Evolutionary conservation across 2,113 vertebrate genomes (phyloP), one percentile per base, ranked within the genome.

Genomic region (Cynocephalus volans): DNA sequence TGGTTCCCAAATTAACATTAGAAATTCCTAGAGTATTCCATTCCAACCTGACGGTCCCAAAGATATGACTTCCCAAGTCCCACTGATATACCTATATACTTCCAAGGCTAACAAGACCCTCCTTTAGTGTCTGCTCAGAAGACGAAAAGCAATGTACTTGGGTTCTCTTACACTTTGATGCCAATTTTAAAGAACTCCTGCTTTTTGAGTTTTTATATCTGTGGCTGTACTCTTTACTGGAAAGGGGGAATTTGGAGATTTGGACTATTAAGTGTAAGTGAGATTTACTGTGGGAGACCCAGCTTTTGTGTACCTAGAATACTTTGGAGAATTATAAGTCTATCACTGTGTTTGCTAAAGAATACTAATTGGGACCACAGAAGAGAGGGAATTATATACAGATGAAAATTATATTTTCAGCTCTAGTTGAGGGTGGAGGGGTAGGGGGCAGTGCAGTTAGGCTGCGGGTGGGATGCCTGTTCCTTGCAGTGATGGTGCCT

Each of bases 171-270:
- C 3, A 64, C 58, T 14, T 33, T 65, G 33, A 76, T 80, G 11
- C 41, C 80, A n/a, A 88, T 60, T 41, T 41, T 28, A 72, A 33
- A 58, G 24, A 48, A 50, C 60, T 80, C 67, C 54, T 69, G 6
- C 90, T 92, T 72, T 82, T 60, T 28, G 81, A 69, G n/a, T 93
- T 85, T 69, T 82, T 81, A 81, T 62, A 88, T 33, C 33, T 85
- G 6, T 77, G 60, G 41, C 45, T 95, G 2, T 69, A 69, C 26
- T 81, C 23, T 54, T 85, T 45, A 67, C 8, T 31, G 73, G 23
- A 23, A 73, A 28, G 64, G 26, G 21, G 41, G 41, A 23, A 81
- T 64, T 56, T 72, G 12, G 65, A 48, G 26, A 82, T 81, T 23
- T 85, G 23, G 54, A 54, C 23, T 45, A 41, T 23, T 41, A 77